A percentile compares a stretch with the other conserved stretches of the same genome.
Evolutionary conservation across 92 coral and sea anemone genomes (phyloP).

Genomic region (Diadumene lineata): DNA sequence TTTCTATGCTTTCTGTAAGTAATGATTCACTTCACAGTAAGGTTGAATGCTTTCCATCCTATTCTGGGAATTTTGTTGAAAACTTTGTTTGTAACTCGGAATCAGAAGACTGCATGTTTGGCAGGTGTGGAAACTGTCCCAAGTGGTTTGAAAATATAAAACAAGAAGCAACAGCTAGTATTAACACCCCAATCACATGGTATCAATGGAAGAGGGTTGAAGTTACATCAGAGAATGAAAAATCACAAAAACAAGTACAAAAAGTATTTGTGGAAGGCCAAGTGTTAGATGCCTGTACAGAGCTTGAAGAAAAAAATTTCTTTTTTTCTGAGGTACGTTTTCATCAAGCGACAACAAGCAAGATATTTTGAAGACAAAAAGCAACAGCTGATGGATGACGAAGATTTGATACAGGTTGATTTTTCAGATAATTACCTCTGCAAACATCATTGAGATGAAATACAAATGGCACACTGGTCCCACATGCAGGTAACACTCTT

Average conservation of each 20-base stretch:
- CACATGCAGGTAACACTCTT: constrained; percentile 46
- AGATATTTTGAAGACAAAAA: constrained; percentile 38
- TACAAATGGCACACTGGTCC: constrained; percentile 41
- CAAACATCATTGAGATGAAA: constrained; percentile 36
- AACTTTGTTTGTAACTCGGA: constrained; percentile 27
- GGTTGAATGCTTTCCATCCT: background rate
- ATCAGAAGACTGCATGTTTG: constrained; percentile 43
- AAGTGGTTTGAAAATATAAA: constrained; percentile 48
- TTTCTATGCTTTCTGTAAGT: too few species aligned
- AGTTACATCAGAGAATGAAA: constrained; percentile 19
- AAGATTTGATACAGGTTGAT: constrained; percentile 44
- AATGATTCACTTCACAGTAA: too few species aligned
- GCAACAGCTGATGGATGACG: constrained; percentile 25
- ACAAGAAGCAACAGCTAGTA: background rate
- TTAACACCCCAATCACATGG: constrained; percentile 25
- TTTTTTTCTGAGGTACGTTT: constrained; percentile 37
- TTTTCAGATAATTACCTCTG: constrained; percentile 40
- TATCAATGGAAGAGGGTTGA: constrained; percentile 48
- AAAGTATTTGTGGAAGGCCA: too few species aligned
- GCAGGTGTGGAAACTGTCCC: constrained; percentile 50
- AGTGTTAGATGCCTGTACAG: too few species aligned
- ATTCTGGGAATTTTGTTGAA: constrained; percentile 28
- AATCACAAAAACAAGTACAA: constrained; percentile 26
- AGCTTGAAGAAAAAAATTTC: constrained; percentile 42
- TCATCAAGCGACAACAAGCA: constrained; percentile 41